Conservation (phyloP, 2,113 vertebrate genomes). For the Otus sunia region DNA sequence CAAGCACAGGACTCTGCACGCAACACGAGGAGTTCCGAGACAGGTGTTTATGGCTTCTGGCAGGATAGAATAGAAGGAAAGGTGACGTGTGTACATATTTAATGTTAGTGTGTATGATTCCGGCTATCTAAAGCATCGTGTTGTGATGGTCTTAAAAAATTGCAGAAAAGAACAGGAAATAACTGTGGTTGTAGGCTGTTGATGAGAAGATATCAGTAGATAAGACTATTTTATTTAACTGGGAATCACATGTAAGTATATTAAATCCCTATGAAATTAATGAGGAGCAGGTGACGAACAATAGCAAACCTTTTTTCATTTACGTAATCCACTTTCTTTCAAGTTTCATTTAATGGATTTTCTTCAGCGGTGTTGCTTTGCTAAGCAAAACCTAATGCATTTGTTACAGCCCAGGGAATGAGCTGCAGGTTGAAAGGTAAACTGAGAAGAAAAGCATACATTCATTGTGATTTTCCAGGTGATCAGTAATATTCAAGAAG, state of each 20-base stretch:
- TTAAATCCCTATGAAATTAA: neutral
- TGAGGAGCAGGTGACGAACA: neutral
- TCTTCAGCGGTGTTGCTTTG: neutral
- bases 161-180: neutral
- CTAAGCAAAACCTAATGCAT: conserved; percentile 21
- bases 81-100: neutral
- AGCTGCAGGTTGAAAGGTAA: conserved; percentile 7
- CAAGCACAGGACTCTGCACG: neutral
- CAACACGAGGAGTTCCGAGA: rapidly evolving
- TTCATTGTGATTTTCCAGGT: conserved; percentile 50
- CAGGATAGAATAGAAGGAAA: neutral
- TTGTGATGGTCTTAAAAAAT: neutral
- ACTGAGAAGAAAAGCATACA: conserved; percentile 13
- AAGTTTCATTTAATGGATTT: conserved; percentile 19
- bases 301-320: neutral
- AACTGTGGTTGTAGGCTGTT: neutral
- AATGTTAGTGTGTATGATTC: neutral
- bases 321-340: neutral
- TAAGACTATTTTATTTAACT: neutral
- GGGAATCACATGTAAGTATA: neutral
- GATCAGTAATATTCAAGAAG: conserved; percentile 39
- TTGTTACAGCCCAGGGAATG: conserved; percentile 24
- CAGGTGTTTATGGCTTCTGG: rapidly evolving
- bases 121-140: neutral
- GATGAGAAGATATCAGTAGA: neutral